phyloP scores from a whole-genome alignment of 2,113 vertebrate genomes.

The Paratilapia polleni region DNA sequence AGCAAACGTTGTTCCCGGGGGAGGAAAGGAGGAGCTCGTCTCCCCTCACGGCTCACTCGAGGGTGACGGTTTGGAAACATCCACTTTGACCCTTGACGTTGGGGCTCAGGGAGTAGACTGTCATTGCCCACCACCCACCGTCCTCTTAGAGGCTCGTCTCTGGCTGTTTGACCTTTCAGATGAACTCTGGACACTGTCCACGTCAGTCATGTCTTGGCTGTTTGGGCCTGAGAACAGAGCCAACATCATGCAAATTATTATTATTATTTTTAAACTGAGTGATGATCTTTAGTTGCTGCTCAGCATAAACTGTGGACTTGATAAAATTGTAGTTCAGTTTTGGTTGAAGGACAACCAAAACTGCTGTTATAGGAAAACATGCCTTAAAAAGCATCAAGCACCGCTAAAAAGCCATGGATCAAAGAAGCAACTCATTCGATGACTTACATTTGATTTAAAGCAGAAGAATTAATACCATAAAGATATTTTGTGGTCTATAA shows the following conservation, averaged over 20 bases:
- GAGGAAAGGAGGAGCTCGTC: slow-evolving; percentile 32
- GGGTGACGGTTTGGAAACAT: slow-evolving; percentile 66
- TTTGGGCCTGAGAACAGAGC: not conserved
- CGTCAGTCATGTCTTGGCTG: slow-evolving; percentile 38
- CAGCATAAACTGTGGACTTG: not conserved
- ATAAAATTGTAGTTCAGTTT: not conserved
- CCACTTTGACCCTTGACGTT: slow-evolving; percentile 63
- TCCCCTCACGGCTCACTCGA: slow-evolving; percentile 57
- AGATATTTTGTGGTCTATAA: no score
- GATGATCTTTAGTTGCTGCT: not conserved
- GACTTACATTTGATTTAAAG: no score
- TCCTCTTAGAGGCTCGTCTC: slow-evolving; percentile 35
- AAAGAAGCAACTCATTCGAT: no score
- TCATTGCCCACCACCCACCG: not conserved
- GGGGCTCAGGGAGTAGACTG: slow-evolving; percentile 30
- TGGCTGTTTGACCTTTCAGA: slow-evolving; percentile 49
- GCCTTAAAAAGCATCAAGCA: not conserved
- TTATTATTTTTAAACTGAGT: no score
- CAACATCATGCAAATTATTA: not conserved
- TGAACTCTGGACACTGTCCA: slow-evolving; percentile 46
- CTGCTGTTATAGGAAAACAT: not conserved
- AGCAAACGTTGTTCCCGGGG: slow-evolving; percentile 55
- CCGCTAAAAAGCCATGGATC: no score
- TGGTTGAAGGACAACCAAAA: not conserved
- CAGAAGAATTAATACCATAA: no score